These are phyloP conservation scores for Bombus ignitus DNA, from an alignment of 1,140 invertebrate species.

Conservation along the genomic window DNA sequence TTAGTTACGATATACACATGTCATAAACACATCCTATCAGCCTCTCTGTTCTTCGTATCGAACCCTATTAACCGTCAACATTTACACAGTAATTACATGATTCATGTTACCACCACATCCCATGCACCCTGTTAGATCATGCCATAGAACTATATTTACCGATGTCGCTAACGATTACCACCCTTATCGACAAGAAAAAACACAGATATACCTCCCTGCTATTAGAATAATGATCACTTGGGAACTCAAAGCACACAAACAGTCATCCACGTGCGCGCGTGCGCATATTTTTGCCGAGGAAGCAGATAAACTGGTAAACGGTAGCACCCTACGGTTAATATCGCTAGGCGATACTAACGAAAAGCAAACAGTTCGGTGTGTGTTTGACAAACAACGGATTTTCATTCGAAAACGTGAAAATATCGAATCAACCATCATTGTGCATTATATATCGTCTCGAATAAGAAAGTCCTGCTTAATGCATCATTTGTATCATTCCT, in stretches of 20 bases:
- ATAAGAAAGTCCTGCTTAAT: too few relatives aligned
- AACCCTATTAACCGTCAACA: neutral
- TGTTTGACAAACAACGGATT: conserved; percentile 8
- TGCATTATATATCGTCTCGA: neutral
- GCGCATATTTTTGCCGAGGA: neutral
- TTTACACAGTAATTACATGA: neutral
- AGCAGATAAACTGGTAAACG: neutral
- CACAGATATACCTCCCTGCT: neutral
- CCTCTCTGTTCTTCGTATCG: neutral
- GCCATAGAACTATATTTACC: neutral
- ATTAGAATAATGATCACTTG: conserved; percentile 9
- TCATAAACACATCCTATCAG: neutral
- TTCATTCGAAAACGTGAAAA: neutral
- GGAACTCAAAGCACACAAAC: neutral
- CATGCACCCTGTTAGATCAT: neutral
- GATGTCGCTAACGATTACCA: neutral
- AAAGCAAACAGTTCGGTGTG: conserved; percentile 21
- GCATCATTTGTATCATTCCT: neutral
- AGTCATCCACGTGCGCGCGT: neutral
- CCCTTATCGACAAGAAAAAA: neutral
- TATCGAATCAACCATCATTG: neutral
- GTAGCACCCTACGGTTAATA: conserved; percentile 5
- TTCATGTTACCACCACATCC: neutral
- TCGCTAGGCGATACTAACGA: conserved; percentile 28
- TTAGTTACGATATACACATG: neutral